A percentile compares a stretch with the other conserved stretches of the same genome.
Evolutionary conservation across 1,140 invertebrate species (phyloP).

Genomic region (Oppia nitens): DNA sequence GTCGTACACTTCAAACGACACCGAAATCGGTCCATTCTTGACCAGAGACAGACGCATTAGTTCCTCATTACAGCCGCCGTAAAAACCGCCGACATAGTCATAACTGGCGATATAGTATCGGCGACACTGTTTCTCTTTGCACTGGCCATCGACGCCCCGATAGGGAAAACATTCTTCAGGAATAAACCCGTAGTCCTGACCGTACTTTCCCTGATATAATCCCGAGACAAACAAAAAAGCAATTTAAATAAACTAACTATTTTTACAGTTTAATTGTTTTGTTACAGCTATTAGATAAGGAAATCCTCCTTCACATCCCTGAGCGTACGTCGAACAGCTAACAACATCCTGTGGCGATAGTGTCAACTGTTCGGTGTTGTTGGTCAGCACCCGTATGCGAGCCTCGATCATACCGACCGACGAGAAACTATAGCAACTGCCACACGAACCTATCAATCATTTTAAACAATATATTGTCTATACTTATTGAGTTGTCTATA

Average conservation of each 20-base stretch:
- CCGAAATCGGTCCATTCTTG: constrained; percentile 28
- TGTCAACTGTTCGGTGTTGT: constrained; percentile 28
- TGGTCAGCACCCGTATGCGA: constrained; percentile 28
- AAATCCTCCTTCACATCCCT: constrained; percentile 38
- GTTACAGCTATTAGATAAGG: constrained; percentile 36
- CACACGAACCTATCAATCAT: constrained; percentile 13
- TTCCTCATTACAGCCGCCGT: constrained; percentile 36
- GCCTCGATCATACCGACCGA: constrained; percentile 31
- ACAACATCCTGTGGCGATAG: constrained; percentile 36
- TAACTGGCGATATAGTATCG: constrained; percentile 33
- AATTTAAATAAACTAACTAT: no score
- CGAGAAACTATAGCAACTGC: constrained; percentile 31
- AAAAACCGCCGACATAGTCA: constrained; percentile 33
- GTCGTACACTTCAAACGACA: not conserved
- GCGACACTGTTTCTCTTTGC: constrained; percentile 26
- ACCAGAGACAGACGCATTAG: constrained; percentile 31
- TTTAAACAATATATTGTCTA: not conserved
- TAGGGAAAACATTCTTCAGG: constrained; percentile 35
- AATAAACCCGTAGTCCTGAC: constrained; percentile 35
- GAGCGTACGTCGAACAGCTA: constrained; percentile 34
- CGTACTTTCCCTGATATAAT: constrained; percentile 33
- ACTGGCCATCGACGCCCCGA: constrained; percentile 26
- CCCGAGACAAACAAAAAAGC: no score
- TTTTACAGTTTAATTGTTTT: no score
- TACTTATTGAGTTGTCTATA: not conserved